Conservation (phyloP, 1,140 invertebrate species). For the Diuraphis noxia region DNA sequence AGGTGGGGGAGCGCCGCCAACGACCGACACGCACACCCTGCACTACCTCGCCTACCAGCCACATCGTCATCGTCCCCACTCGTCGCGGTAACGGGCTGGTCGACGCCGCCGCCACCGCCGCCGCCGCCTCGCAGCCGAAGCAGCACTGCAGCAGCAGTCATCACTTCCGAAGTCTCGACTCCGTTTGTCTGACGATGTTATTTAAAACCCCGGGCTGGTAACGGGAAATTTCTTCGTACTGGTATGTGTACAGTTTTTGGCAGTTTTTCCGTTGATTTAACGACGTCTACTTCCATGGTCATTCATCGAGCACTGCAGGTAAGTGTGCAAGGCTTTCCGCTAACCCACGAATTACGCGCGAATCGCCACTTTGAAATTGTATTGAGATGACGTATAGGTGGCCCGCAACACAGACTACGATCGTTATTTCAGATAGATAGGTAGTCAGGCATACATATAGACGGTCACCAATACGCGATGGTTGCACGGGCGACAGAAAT, state of each 20-base stretch:
- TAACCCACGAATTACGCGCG: not conserved
- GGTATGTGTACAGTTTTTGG: constrained; percentile 51
- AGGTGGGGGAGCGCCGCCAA: constrained; percentile 36
- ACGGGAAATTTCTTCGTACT: constrained; percentile 47
- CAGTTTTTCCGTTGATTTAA: constrained; percentile 51
- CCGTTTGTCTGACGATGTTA: constrained; percentile 29
- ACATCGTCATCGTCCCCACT: not conserved
- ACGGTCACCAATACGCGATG: not conserved
- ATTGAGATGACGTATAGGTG: not conserved
- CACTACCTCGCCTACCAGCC: not conserved
- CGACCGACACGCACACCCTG: not conserved
- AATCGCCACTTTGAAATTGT: not conserved
- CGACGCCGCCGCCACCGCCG: not conserved
- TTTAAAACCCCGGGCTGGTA: constrained; percentile 41
- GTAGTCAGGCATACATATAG: not conserved
- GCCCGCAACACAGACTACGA: not conserved
- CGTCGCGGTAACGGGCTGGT: not conserved
- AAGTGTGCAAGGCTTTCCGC: not conserved
- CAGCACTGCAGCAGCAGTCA: not conserved
- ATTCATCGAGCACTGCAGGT: constrained; percentile 53
- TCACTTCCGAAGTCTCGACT: not conserved
- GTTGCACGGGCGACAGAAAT: not conserved
- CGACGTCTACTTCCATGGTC: constrained; percentile 51
- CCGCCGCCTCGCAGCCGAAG: not conserved
- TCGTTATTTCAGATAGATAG: not conserved